phyloP scores from a whole-genome alignment of 2,797 vertebrate genomes.

The Myotis planiceps region DNA sequence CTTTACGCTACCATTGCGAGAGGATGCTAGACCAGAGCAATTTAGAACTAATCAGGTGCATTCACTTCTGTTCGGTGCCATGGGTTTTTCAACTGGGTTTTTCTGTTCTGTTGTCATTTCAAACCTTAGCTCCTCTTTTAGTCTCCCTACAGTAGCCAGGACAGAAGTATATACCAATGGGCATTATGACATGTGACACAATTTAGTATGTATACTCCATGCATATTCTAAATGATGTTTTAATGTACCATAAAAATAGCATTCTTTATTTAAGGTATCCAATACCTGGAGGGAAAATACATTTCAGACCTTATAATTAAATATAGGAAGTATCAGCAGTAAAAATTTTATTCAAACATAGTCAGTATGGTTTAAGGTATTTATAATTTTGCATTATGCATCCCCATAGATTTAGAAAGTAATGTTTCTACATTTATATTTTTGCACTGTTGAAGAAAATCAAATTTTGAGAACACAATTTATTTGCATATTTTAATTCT shows the following conservation, averaged over 20 bases:
- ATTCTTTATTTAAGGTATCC: conserved; percentile 55
- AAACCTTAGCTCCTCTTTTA: background rate
- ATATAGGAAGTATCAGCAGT: background rate
- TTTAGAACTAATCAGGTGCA: conserved; percentile 63
- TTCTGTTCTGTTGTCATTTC: conserved; percentile 23
- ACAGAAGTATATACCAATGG: background rate
- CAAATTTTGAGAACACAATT: conserved; percentile 55
- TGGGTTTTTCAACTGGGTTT: conserved; percentile 42
- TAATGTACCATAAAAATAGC: conserved; percentile 25
- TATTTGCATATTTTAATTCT: conserved; percentile 45
- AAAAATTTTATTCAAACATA: conserved; percentile 6
- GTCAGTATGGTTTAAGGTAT: background rate
- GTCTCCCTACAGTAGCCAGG: background rate
- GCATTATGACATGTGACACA: background rate
- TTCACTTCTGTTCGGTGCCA: conserved; percentile 16
- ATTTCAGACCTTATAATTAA: conserved; percentile 52
- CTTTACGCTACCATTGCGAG: conserved; percentile 11
- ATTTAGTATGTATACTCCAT: conserved; percentile 10
- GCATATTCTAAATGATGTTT: conserved; percentile 8
- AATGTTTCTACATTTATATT: conserved; percentile 19
- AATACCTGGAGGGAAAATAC: background rate
- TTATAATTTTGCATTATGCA: background rate
- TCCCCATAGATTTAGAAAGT: conserved; percentile 13
- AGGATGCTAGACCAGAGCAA: conserved; percentile 2
- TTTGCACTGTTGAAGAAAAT: conserved; percentile 16